Evolutionary conservation across 2,888 invertebrate genomes (phyloP).

Genomic region (Hecatera dysodea): DNA sequence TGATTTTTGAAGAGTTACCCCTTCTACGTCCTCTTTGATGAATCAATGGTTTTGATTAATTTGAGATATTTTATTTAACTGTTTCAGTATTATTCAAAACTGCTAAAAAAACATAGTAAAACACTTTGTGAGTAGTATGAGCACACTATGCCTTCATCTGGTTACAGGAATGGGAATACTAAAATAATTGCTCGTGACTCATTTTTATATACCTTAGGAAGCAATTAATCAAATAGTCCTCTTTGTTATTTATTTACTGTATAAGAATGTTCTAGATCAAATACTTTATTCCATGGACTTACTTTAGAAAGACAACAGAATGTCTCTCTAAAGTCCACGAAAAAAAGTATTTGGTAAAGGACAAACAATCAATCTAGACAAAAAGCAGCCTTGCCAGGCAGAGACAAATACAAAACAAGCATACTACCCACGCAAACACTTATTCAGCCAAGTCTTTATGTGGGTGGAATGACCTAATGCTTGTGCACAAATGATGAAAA

Average conservation of each 20-base stretch:
- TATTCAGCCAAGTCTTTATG: conserved; percentile 50
- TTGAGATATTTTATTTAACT: no score
- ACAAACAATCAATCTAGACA: conserved; percentile 18
- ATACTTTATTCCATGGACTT: neutral
- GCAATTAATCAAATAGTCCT: neutral
- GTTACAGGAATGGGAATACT: neutral
- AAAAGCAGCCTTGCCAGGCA: conserved; percentile 56
- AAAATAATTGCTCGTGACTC: neutral
- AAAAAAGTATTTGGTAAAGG: no score
- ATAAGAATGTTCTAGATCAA: conserved; percentile 7
- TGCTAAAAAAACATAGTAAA: no score
- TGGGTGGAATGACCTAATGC: conserved; percentile 71
- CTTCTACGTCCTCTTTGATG: no score
- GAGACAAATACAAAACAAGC: conserved; percentile 46
- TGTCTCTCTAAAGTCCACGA: no score
- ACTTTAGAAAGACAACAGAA: neutral
- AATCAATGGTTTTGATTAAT: no score
- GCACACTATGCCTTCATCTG: neutral
- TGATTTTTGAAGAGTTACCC: no score
- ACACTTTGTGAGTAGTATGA: neutral
- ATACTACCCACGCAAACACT: conserved; percentile 60
- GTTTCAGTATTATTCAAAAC: no score
- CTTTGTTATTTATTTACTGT: neutral
- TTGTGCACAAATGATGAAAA: conserved; percentile 3
- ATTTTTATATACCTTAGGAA: neutral